Evolutionary conservation across 2,113 vertebrate genomes (phyloP), one percentile per base, ranked within the genome.

Genomic region (Gallinago media): DNA sequence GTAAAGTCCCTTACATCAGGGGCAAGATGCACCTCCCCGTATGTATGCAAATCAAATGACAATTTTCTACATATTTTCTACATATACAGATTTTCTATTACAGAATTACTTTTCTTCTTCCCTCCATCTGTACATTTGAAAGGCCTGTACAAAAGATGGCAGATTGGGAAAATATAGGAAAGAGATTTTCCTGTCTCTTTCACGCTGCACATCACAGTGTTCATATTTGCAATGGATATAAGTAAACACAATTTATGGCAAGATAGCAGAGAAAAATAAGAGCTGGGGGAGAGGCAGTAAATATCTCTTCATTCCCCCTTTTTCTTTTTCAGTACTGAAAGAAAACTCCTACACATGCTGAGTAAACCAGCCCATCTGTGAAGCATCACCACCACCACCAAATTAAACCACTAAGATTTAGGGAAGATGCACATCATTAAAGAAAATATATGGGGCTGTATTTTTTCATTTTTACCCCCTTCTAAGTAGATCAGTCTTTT

Each of bases 361-460:
- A 94, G 85, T 73, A 95, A 94, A 52, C 38, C 44, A 92, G 59
- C 25, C 71, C 88, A 90, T 49, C 82, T 92, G 61, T 55, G 62
- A 74, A 38, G 52, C 47, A 80, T 32, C 72, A 83, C 50, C 47
- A 59, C 6, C 46, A 22, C 20, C 3, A 19, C 58, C 82, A 87
- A 87, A 83, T 10, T 25, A 72, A 91, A 67, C 10, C 2, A 7
- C 29, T 61, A 54, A 58, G 42, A 58, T 20, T 0, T 61, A 32
- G 16, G 29, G 46, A 61, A 77, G 32, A 74, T 26, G 16, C 19
- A 19, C 8, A 14, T 38, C 8, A 52, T 75, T 42, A 42, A 78
- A 89, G 46, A 70, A 78, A 85, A 78, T 0, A 1, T 27, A 81
- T 2, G 3, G 32, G n/a, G 11, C 6, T 25, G 4, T 32, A 31